These are phyloP conservation scores for Julus scandinavius DNA, from an alignment of 2,888 invertebrate genomes.

Conservation along the genomic window DNA sequence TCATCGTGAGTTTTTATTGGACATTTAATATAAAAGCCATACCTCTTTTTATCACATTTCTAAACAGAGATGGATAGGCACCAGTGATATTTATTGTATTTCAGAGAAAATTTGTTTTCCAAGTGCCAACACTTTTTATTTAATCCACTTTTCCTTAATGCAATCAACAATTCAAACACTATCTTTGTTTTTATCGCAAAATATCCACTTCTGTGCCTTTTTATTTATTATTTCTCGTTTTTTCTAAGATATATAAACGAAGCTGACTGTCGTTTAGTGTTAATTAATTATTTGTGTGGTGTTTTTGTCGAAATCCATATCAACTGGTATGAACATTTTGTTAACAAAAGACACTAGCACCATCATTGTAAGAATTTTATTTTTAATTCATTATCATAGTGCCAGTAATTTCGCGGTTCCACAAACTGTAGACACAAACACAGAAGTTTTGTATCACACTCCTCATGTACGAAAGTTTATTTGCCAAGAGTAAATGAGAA, in stretches of 20 bases:
- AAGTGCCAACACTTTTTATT: neutral
- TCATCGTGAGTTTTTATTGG: neutral
- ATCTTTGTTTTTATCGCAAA: neutral
- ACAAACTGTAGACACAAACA: neutral
- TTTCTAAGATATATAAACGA: neutral
- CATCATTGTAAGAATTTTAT: neutral
- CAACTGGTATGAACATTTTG: neutral
- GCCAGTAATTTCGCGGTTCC: neutral
- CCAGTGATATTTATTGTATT: neutral
- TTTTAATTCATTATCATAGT: conserved; percentile 26
- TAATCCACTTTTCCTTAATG: neutral
- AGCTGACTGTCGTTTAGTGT: neutral
- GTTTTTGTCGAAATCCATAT: neutral
- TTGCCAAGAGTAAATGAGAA: neutral
- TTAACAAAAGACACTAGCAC: neutral
- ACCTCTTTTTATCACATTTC: neutral
- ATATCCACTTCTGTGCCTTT: neutral
- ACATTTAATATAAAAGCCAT: neutral
- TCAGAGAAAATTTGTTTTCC: neutral
- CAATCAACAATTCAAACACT: neutral
- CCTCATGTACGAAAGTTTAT: neutral
- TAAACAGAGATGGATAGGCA: neutral
- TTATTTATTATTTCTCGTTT: neutral
- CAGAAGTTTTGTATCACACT: neutral
- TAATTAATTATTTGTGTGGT: neutral